phyloP scores from a whole-genome alignment of 2,797 vertebrate species.

The Hozukius guyotensis region DNA sequence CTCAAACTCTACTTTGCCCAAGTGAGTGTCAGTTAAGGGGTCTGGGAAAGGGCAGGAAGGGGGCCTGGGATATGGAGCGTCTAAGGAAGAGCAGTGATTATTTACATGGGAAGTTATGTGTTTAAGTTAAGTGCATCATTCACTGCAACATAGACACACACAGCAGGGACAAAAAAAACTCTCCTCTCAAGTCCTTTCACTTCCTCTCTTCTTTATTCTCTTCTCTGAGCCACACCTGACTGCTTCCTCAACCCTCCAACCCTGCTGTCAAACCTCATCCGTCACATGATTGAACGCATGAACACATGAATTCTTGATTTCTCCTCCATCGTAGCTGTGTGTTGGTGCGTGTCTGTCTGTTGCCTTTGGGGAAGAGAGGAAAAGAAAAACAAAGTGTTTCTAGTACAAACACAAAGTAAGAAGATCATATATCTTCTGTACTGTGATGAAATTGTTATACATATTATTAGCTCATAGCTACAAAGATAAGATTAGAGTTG shows the following conservation, averaged over 20 bases:
- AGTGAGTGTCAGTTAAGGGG: conserved; percentile 74
- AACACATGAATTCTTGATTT: conserved; percentile 6
- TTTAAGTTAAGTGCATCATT: not conserved
- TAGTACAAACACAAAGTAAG: not conserved
- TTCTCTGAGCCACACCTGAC: conserved; percentile 24
- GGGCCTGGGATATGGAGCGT: not conserved
- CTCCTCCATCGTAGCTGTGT: not conserved
- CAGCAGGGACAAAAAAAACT: not conserved
- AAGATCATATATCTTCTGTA: not conserved
- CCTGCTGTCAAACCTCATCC: conserved; percentile 36
- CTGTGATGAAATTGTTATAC: not conserved
- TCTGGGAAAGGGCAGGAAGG: conserved; percentile 31
- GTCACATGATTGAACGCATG: conserved; percentile 4
- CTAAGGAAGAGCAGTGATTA: not conserved
- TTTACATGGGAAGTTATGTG: conserved; percentile 23
- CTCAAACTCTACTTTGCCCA: conserved; percentile 97
- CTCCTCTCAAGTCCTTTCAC: not conserved
- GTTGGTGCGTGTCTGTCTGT: not conserved
- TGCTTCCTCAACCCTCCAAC: conserved; percentile 2
- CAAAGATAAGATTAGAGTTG: not conserved
- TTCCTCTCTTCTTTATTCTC: not conserved
- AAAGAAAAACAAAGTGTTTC: not conserved
- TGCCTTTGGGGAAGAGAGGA: not conserved
- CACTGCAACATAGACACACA: not conserved
- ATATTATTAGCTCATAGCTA: not conserved